These are phyloP conservation scores for Poeciliopsis gracilis DNA, from an alignment of 2,797 vertebrate genomes.

Conservation along the genomic window DNA sequence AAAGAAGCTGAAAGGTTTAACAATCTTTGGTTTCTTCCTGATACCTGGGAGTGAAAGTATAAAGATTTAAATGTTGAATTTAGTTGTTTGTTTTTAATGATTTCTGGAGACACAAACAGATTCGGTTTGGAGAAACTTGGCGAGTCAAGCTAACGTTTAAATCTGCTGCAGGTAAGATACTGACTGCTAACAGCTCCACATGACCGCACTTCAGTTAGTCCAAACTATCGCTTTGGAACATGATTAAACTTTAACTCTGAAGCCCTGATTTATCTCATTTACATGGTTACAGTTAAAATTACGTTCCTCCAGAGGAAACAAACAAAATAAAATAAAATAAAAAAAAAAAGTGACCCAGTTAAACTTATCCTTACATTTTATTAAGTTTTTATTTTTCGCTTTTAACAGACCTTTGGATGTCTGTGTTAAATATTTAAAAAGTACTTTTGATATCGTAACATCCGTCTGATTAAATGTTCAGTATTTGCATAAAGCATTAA, in stretches of 20 bases:
- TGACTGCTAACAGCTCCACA: background rate
- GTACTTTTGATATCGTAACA: background rate
- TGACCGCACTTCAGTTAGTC: background rate
- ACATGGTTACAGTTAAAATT: background rate
- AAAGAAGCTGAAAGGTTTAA: background rate
- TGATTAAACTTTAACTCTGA: background rate
- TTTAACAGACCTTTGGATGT: background rate
- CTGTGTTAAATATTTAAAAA: background rate
- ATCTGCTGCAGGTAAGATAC: background rate
- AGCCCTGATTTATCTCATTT: background rate
- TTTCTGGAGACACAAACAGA: background rate
- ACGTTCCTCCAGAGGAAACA: background rate
- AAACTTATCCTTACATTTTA: background rate
- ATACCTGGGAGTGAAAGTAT: background rate
- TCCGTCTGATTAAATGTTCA: background rate
- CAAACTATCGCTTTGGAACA: background rate
- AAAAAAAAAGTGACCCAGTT: background rate
- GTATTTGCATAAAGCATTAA: background rate
- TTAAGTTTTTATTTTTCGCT: background rate
- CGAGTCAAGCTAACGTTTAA: background rate
- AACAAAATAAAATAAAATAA: background rate
- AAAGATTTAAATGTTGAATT: background rate
- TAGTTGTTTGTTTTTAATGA: background rate
- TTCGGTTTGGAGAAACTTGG: background rate
- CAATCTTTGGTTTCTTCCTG: conserved; percentile 9